Evolutionary conservation across 2,888 invertebrate genomes (phyloP).

Genomic region (Elegia similella): DNA sequence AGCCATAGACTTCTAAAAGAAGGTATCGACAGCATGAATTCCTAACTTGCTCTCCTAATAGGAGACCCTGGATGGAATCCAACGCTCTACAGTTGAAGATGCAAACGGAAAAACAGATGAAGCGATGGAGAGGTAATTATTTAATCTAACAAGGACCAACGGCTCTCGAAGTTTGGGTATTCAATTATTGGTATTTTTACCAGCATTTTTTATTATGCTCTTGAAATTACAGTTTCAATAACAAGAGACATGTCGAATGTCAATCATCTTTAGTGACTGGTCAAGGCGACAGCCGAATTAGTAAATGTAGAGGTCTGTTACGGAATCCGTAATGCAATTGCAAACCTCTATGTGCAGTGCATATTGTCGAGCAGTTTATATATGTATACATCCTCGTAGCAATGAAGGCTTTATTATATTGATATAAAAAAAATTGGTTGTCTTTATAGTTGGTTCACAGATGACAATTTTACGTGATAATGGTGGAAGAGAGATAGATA

Average conservation of each 20-base stretch:
- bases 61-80: too few species aligned
- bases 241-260: not conserved
- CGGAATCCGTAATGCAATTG: slow-evolving; percentile 33
- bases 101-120: too few species aligned
- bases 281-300: slow-evolving; percentile 24
- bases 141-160: too few species aligned
- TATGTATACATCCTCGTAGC: not conserved
- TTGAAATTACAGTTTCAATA: not conserved
- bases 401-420: not conserved
- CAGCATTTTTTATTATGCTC: not conserved
- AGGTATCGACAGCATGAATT: too few species aligned
- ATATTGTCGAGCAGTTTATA: not conserved
- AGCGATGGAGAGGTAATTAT: too few species aligned
- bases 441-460: too few species aligned
- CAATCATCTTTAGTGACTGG: slow-evolving; percentile 4
- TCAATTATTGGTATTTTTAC: not conserved
- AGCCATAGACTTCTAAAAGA: too few species aligned
- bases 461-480: too few species aligned
- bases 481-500: too few species aligned
- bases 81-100: too few species aligned
- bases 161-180: not conserved
- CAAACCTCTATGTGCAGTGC: slow-evolving; percentile 29
- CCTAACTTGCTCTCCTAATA: too few species aligned
- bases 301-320: slow-evolving; percentile 35
- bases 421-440: too few species aligned